These are phyloP conservation scores for Anguilla anguilla DNA, from an alignment of 2,797 vertebrate species.

Conservation along the genomic window DNA sequence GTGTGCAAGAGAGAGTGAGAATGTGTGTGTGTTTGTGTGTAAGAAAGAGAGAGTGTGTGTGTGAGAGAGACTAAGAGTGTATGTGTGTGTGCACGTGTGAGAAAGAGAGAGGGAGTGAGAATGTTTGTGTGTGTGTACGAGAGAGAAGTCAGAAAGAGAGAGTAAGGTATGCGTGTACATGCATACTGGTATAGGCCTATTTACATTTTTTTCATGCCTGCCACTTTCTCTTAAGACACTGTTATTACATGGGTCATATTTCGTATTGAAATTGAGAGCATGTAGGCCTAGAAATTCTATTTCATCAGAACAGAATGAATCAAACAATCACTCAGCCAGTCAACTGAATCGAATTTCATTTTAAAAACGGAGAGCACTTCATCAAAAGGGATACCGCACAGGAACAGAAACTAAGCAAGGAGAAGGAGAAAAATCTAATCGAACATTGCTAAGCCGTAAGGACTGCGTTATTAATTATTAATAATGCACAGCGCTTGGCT, in stretches of 20 bases:
- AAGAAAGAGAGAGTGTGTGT: no score
- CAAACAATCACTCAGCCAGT: neutral
- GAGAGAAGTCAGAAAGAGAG: neutral
- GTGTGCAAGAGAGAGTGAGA: no score
- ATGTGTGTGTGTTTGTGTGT: no score
- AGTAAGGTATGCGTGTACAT: neutral
- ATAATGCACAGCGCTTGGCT: neutral
- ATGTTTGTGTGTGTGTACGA: no score
- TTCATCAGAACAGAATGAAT: neutral
- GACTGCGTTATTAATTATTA: neutral
- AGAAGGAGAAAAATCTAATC: neutral
- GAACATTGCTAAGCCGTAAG: constrained; percentile 1
- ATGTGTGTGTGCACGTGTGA: no score
- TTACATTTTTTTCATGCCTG: constrained; percentile 15
- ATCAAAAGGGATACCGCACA: neutral
- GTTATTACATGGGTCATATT: constrained; percentile 28
- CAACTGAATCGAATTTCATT: neutral
- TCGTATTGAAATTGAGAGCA: neutral
- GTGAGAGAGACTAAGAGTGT: no score
- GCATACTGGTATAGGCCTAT: neutral
- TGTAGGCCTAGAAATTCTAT: neutral
- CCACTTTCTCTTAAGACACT: constrained; percentile 25
- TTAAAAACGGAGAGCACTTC: neutral
- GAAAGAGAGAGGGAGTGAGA: no score
- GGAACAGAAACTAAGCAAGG: neutral